Evolutionary conservation across 2,113 vertebrate genomes (phyloP).

Genomic region (Numenius arquata): DNA sequence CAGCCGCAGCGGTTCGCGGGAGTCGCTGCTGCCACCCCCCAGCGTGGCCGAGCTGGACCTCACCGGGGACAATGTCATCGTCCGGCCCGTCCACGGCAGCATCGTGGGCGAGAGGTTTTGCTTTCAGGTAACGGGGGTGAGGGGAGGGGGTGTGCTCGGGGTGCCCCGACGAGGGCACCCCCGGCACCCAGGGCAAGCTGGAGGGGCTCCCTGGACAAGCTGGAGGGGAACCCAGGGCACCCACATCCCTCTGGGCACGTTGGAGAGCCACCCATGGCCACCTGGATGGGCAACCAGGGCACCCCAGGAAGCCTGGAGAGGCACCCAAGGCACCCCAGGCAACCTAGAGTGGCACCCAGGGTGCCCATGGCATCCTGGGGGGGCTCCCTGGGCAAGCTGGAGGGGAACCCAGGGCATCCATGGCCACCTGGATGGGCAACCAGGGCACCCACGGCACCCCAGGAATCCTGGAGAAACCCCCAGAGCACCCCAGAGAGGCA

Average conservation of each 20-base stretch:
- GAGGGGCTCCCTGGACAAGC: neutral
- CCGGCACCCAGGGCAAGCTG: neutral
- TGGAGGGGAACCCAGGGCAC: fast-evolving
- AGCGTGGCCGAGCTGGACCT: conserved; percentile 80
- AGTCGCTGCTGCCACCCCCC: conserved; percentile 79
- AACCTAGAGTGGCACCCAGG: no score
- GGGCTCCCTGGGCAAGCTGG: neutral
- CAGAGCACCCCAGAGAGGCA: no score
- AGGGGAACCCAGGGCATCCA: neutral
- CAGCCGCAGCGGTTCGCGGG: conserved; percentile 75
- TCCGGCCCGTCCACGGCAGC: conserved; percentile 89
- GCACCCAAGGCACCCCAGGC: neutral
- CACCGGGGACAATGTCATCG: conserved; percentile 77
- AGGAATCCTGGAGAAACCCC: no score
- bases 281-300: neutral
- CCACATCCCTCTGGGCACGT: no score
- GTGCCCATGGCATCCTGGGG: no score
- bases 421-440: no score
- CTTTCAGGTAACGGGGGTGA: conserved; percentile 81
- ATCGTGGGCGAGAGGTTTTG: conserved; percentile 89
- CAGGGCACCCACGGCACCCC: neutral
- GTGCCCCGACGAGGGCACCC: no score
- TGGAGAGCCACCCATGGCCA: no score
- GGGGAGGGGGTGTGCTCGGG: no score
- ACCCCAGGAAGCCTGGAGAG: no score